Evolutionary conservation across 2,113 vertebrate species (phyloP), one percentile per base, ranked within the genome.

Genomic region (Todiramphus chloris): DNA sequence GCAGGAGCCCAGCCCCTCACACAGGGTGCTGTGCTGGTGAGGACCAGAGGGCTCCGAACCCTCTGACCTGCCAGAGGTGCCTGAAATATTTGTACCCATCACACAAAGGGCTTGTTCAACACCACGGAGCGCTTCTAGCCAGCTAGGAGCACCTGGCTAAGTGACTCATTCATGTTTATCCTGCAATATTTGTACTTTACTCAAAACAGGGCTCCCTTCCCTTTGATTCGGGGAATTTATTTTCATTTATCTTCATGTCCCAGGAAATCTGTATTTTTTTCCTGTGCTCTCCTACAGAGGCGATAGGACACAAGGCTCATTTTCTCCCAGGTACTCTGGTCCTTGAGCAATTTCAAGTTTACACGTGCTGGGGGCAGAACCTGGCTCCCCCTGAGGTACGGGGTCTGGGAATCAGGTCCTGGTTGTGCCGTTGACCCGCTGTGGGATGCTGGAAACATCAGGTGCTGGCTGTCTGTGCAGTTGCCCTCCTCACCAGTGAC

Each of bases 391-490:
- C 50, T 6, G 23, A 18, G 25, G 18, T 27, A 6, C 1, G 0
- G 30, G 19, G 8, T 5, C 6, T 77, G 68, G 74, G n/a, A 62
- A 20, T 8, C 5, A 1, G 58, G 16, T 31, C 30, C n/a, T 17
- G 15, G 55, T 67, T 55, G 75, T 67, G 72, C 83, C 8, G 0
- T 1, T 6, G 50, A 5, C 62, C 64, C 6, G 6, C 37, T 55
- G 66, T 1, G 46, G 3, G 43, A 6, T 6, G 53, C 59, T 68
- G 53, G 62, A 6, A 41, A 12, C 30, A 6, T 2, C 31, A n/a
- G 44, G 9, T 2, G 27, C 72, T 18, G 15, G 0, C 44, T 23
- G 8, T 5, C 11, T 2, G 27, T 16, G 66, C 27, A 0, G 14
- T 51, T 24, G 2, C 20, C 46, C 27, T 31, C 25, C 51, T 67